A percentile compares a stretch with the other conserved stretches of the same genome.
Conservation (phyloP, 53 echinoderm and acorn worm genomes). For the Arbacia lixula region DNA sequence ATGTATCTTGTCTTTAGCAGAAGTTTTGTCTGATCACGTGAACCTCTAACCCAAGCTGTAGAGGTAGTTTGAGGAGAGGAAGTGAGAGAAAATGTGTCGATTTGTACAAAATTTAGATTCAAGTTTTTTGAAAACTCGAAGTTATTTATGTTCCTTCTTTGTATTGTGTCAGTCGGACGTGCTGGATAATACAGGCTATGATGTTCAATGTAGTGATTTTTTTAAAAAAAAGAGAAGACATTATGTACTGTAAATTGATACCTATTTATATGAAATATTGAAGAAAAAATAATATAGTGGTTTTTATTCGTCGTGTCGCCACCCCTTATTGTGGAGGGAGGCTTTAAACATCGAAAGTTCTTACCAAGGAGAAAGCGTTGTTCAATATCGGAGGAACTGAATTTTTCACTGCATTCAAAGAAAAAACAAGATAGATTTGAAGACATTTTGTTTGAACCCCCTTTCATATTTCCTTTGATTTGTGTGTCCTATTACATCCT, state of each 20-base stretch:
- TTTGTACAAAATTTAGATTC: constrained; percentile 51
- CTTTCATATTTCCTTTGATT: no score
- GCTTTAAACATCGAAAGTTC: background rate
- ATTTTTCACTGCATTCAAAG: no score
- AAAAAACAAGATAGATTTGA: no score
- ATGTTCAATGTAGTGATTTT: constrained; percentile 21
- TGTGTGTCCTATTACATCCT: no score
- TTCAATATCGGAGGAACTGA: no score
- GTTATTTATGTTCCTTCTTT: constrained; percentile 44
- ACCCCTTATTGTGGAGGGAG: background rate
- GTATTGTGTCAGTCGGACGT: background rate
- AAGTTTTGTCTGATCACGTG: constrained; percentile 1
- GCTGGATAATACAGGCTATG: constrained; percentile 25
- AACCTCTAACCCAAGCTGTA: constrained; percentile 12
- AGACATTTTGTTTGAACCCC: no score
- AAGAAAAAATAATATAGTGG: constrained; percentile 49
- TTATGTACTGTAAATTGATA: constrained; percentile 58
- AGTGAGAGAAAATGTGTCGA: constrained; percentile 49
- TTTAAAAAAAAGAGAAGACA: constrained; percentile 12
- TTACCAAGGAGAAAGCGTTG: background rate
- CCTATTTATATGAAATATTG: constrained; percentile 57
- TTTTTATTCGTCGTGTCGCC: constrained; percentile 35
- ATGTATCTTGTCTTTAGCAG: constrained; percentile 45
- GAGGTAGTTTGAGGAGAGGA: no score
- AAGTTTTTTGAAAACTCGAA: constrained; percentile 42